phyloP scores from a whole-genome alignment of 2,888 invertebrate genomes.

The Dynastes maya region DNA sequence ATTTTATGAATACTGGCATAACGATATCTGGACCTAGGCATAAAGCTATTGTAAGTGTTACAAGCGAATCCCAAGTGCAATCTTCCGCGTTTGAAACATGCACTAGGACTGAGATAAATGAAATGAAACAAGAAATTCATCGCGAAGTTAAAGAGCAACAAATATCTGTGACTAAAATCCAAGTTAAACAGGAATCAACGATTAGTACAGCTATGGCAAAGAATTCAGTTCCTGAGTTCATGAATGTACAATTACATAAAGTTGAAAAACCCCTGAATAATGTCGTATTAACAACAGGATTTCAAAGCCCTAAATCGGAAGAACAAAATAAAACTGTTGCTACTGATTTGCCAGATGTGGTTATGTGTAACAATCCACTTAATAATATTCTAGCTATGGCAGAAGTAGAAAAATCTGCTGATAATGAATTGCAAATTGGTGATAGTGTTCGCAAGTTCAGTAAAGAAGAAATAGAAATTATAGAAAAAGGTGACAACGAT shows the following conservation, averaged over 20 bases:
- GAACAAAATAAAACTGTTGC: slow-evolving; percentile 56
- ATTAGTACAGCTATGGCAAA: slow-evolving; percentile 61
- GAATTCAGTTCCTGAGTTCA: slow-evolving; percentile 76
- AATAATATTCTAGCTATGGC: slow-evolving; percentile 4
- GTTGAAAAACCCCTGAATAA: slow-evolving; percentile 79
- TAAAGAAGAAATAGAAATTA: slow-evolving; percentile 70
- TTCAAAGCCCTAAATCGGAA: slow-evolving; percentile 69
- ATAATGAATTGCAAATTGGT: slow-evolving; percentile 31
- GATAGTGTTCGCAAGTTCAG: slow-evolving; percentile 66
- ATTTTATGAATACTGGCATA: slow-evolving; percentile 44
- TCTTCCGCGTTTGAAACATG: slow-evolving; percentile 9
- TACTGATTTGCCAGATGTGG: slow-evolving; percentile 6
- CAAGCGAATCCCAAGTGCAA: not conserved
- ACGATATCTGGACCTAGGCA: slow-evolving; percentile 50
- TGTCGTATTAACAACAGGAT: slow-evolving; percentile 78
- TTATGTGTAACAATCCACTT: not conserved
- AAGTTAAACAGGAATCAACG: slow-evolving; percentile 73
- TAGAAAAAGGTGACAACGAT: slow-evolving; percentile 63
- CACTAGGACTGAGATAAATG: slow-evolving; percentile 4
- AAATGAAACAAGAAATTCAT: slow-evolving; percentile 37
- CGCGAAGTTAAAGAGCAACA: slow-evolving; percentile 66
- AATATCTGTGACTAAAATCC: slow-evolving; percentile 74
- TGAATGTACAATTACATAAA: slow-evolving; percentile 81
- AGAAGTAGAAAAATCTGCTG: slow-evolving; percentile 22
- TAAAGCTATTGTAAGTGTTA: slow-evolving; percentile 38